These are phyloP conservation scores for Teleogryllus occipitalis DNA, from an alignment of 1,140 invertebrate genomes.

Conservation along the genomic window DNA sequence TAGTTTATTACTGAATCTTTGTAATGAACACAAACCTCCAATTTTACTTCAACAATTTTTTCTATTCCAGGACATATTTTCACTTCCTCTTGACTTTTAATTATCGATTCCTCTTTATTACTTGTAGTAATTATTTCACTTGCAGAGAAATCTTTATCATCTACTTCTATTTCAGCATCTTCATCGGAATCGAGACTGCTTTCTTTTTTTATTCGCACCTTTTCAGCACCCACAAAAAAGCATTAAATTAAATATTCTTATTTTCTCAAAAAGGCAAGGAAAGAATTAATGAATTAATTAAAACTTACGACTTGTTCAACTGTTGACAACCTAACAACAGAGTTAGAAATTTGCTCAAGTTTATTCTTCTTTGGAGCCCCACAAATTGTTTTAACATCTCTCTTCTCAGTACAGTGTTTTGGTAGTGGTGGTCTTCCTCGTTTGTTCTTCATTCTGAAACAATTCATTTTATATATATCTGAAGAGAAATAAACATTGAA, in stretches of 20 bases:
- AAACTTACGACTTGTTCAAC: conserved; percentile 29
- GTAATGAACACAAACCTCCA: conserved; percentile 7
- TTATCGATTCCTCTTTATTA: too few species aligned
- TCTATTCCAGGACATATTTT: conserved; percentile 16
- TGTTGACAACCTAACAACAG: conserved; percentile 27
- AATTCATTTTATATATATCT: conserved; percentile 7
- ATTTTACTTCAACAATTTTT: conserved; percentile 10
- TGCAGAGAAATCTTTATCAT: conserved; percentile 35
- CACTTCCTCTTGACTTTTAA: neutral
- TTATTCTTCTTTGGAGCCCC: conserved; percentile 28
- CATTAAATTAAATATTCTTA: neutral
- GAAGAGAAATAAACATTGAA: conserved; percentile 17
- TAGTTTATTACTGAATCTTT: too few species aligned
- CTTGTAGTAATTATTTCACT: neutral
- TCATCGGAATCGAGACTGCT: conserved; percentile 43
- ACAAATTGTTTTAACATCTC: conserved; percentile 15
- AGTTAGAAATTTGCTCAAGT: conserved; percentile 16
- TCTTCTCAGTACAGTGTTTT: conserved; percentile 18
- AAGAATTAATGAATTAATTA: conserved; percentile 13
- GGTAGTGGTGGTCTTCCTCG: conserved; percentile 10
- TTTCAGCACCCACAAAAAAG: neutral
- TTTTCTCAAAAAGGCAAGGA: neutral
- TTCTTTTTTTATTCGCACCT: conserved; percentile 37
- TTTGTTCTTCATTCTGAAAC: neutral
- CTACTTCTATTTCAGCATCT: conserved; percentile 49